Evolutionary conservation across 2,797 vertebrate genomes (phyloP).

Genomic region (Coccyzus lansbergi): DNA sequence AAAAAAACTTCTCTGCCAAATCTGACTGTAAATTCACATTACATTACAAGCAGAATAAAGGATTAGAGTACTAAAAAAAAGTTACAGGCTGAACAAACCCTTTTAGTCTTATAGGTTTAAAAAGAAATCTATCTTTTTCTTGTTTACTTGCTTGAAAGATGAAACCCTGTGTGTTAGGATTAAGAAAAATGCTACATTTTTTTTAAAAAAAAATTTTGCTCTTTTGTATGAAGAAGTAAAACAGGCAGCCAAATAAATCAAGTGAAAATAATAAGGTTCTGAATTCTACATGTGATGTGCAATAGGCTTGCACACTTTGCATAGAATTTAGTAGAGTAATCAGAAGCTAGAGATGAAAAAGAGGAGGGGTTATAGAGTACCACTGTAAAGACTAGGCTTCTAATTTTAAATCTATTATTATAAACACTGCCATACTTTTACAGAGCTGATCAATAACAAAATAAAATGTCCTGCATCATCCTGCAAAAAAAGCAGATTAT

Average conservation of each 20-base stretch:
- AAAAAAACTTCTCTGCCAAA: background rate
- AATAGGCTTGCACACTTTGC: background rate
- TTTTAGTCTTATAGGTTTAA: background rate
- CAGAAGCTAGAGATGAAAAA: background rate
- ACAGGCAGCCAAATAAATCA: background rate
- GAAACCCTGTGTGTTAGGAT: background rate
- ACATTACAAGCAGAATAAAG: background rate
- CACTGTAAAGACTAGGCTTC: background rate
- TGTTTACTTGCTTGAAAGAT: constrained; percentile 22
- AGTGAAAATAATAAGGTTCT: background rate
- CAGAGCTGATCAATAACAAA: background rate
- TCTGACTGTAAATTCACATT: background rate
- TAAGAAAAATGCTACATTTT: background rate
- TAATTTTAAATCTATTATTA: background rate
- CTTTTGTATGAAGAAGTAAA: background rate
- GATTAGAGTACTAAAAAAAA: background rate
- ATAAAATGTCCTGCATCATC: background rate
- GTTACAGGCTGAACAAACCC: background rate
- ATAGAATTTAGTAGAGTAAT: background rate
- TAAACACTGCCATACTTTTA: background rate
- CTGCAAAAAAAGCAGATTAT: background rate
- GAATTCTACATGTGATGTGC: background rate
- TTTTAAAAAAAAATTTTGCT: background rate
- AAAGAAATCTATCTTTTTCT: background rate
- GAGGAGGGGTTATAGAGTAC: background rate